Percentiles rank a stretch among this genome's conserved stretches.
Evolutionary conservation across 2,113 vertebrate genomes (phyloP).

Genomic region (Pao palembangensis): DNA sequence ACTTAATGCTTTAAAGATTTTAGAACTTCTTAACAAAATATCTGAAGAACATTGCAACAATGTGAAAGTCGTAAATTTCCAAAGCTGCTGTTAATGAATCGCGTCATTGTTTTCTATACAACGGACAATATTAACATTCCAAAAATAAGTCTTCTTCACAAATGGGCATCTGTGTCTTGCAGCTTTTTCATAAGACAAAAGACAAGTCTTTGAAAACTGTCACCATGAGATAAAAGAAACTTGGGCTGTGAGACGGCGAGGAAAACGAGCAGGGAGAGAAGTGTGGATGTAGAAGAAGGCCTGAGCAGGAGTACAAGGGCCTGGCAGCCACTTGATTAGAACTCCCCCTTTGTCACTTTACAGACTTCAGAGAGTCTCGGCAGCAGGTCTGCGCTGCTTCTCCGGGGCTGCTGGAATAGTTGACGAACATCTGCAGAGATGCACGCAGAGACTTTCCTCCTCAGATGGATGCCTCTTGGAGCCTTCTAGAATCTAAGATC

Average conservation of each 20-base stretch:
- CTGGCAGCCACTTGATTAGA: constrained; percentile 60
- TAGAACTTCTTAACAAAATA: no score
- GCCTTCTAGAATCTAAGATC: constrained; percentile 59
- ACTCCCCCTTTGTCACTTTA: constrained; percentile 55
- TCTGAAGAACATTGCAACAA: no score
- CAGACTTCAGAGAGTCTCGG: constrained; percentile 34
- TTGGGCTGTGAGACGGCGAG: constrained; percentile 54
- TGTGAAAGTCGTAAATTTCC: no score
- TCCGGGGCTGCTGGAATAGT: constrained; percentile 24
- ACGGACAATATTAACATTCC: constrained; percentile 33
- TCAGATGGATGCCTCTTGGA: constrained; percentile 55
- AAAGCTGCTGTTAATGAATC: constrained; percentile 15
- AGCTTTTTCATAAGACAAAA: constrained; percentile 66
- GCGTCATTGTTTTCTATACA: constrained; percentile 37
- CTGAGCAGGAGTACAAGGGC: constrained; percentile 31
- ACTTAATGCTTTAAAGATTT: no score
- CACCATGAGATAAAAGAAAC: constrained; percentile 70
- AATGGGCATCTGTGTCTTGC: constrained; percentile 50
- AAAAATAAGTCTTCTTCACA: constrained; percentile 32
- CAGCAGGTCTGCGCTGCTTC: constrained; percentile 36
- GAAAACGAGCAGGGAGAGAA: constrained; percentile 27
- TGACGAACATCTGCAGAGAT: constrained; percentile 33
- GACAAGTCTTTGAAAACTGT: constrained; percentile 68
- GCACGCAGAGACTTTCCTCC: constrained; percentile 41
- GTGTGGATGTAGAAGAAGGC: constrained; percentile 35